Percentiles rank a stretch among this genome's conserved stretches.
Conservation (phyloP, 2,113 vertebrate genomes). For the Atherinomorus stipes region DNA sequence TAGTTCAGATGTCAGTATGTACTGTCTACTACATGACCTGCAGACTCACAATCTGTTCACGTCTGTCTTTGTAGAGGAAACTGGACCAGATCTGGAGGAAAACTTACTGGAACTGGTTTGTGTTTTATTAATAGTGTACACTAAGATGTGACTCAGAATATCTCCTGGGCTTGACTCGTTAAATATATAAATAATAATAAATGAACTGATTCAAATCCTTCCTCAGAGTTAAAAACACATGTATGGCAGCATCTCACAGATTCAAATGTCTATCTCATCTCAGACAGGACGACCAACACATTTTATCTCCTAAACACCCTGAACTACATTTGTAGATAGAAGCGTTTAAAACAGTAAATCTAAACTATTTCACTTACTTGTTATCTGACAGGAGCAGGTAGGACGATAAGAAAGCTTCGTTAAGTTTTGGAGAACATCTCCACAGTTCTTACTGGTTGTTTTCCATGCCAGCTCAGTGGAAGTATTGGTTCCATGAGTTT, state of each 20-base stretch:
- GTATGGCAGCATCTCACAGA: not conserved
- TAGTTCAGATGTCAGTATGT: too few relatives aligned
- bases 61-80: too few relatives aligned
- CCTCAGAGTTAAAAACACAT: too few relatives aligned
- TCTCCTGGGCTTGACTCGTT: not conserved
- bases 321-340: not conserved
- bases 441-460: not conserved
- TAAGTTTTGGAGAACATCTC: fast-evolving
- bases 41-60: too few relatives aligned
- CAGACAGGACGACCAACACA: not conserved
- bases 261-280: too few relatives aligned
- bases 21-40: too few relatives aligned
- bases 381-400: fast-evolving
- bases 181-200: not conserved
- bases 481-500: fast-evolving
- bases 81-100: too few relatives aligned
- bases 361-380: slow-evolving; percentile 11
- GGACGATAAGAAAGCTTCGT: not conserved
- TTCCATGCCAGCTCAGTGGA: not conserved
- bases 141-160: not conserved
- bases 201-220: too few relatives aligned
- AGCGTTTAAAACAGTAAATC: not conserved
- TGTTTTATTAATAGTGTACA: too few relatives aligned
- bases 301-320: not conserved
- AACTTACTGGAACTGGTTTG: too few relatives aligned